Evolutionary conservation across 2,888 invertebrate species (phyloP).

Genomic region (Plebejus anna): DNA sequence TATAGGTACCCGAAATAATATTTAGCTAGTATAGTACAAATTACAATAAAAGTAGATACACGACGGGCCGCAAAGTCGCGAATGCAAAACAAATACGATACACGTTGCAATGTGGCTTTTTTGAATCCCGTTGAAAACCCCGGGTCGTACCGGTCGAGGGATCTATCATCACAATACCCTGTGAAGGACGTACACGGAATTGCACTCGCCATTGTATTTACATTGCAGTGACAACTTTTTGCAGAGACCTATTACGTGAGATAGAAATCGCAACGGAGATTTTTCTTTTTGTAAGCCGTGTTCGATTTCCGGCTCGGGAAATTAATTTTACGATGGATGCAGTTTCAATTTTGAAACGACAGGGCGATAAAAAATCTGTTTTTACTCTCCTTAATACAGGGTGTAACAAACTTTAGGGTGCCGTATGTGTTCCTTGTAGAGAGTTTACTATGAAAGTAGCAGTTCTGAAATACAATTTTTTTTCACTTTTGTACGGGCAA

Average conservation of each 20-base stretch:
- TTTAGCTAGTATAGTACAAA: too few species aligned
- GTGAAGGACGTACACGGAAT: not conserved
- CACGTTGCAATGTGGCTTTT: not conserved
- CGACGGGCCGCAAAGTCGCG: not conserved
- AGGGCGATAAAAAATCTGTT: not conserved
- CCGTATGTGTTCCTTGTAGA: too few species aligned
- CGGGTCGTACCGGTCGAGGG: not conserved
- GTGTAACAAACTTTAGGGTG: too few species aligned
- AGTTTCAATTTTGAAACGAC: not conserved
- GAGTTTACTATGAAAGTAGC: too few species aligned
- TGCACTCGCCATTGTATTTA: not conserved
- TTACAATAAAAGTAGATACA: not conserved
- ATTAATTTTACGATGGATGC: not conserved
- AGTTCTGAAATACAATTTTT: too few species aligned
- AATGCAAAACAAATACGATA: not conserved
- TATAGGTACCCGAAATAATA: too few species aligned
- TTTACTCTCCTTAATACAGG: not conserved
- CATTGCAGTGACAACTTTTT: conserved; percentile 2
- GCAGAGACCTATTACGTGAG: not conserved
- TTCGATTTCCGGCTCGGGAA: not conserved
- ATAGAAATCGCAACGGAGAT: not conserved
- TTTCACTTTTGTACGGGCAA: too few species aligned
- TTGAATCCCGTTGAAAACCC: not conserved
- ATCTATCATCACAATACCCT: not conserved
- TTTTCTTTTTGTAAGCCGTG: not conserved